These are phyloP conservation scores for Trichoplusia ni DNA, from an alignment of 1,140 invertebrate species.

Conservation along the genomic window DNA sequence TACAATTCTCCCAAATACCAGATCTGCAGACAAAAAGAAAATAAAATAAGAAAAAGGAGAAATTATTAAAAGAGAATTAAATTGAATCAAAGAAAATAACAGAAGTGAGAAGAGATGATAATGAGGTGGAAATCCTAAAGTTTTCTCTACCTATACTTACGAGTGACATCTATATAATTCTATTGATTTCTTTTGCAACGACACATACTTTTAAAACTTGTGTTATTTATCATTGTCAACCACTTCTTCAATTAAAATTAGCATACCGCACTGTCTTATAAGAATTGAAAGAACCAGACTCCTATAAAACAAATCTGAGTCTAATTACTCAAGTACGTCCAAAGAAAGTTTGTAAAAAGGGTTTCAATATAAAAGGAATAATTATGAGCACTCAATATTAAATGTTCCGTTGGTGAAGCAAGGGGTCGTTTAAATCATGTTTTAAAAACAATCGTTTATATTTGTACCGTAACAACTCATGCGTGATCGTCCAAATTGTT, in stretches of 20 bases:
- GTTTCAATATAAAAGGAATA: constrained; percentile 78
- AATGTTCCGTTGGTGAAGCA: constrained; percentile 76
- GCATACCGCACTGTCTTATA: too few species aligned
- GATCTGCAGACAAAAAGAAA: constrained; percentile 86
- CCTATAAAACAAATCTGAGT: neutral
- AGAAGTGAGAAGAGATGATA: constrained; percentile 44
- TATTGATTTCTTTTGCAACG: too few species aligned
- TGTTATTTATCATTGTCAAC: too few species aligned
- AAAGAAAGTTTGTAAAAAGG: constrained; percentile 76
- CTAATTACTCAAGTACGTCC: constrained; percentile 63
- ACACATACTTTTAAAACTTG: too few species aligned
- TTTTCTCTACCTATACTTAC: too few species aligned
- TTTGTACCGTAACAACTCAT: constrained; percentile 76
- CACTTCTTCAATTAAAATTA: too few species aligned
- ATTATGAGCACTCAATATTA: constrained; percentile 80
- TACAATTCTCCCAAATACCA: constrained; percentile 96
- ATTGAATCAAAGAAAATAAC: constrained; percentile 44
- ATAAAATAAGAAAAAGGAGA: constrained; percentile 72
- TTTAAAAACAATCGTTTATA: constrained; percentile 81
- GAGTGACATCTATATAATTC: too few species aligned
- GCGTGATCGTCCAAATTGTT: constrained; percentile 79
- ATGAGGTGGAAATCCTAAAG: neutral
- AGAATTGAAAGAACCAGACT: neutral
- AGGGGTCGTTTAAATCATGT: constrained; percentile 79
- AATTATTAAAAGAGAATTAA: constrained; percentile 38